phyloP scores from a whole-genome alignment of 2,888 invertebrate species.

The Agrenia bidenticulata region DNA sequence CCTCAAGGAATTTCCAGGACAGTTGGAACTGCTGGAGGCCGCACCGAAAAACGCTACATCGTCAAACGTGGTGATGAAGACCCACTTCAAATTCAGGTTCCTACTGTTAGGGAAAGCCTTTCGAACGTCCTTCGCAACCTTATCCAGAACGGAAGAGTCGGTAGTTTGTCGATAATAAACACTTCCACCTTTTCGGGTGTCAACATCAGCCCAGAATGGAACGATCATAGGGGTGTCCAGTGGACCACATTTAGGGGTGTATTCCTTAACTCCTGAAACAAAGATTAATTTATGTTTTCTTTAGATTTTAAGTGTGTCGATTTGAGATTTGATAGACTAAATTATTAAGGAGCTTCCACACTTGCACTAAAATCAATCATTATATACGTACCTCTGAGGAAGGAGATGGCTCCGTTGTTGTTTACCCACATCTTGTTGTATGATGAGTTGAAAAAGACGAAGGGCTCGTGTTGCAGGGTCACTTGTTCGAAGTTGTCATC shows the following conservation, averaged over 20 bases:
- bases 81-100: slow-evolving; percentile 16
- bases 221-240: slow-evolving; percentile 32
- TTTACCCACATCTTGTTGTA: slow-evolving; percentile 6
- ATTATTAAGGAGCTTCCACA: too few species aligned
- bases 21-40: neutral
- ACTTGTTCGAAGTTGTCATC: slow-evolving; percentile 5
- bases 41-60: slow-evolving; percentile 27
- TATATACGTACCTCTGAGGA: slow-evolving; percentile 11
- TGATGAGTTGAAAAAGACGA: slow-evolving; percentile 1
- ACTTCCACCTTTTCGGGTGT: slow-evolving; percentile 1
- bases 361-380: too few species aligned
- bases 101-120: slow-evolving; percentile 29
- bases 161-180: slow-evolving; percentile 22
- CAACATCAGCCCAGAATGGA: slow-evolving; percentile 29
- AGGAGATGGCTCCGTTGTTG: slow-evolving; percentile 15
- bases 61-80: slow-evolving; percentile 34
- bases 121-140: slow-evolving; percentile 5
- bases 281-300: too few species aligned
- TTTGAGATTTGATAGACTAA: too few species aligned
- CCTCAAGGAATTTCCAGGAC: slow-evolving; percentile 14
- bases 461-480: neutral
- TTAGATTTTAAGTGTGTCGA: too few species aligned
- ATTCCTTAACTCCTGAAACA: neutral
- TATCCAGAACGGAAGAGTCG: slow-evolving; percentile 6
- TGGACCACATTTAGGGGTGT: slow-evolving; percentile 23